Evolutionary conservation across 2,888 invertebrate genomes (phyloP).

Genomic region (Corbicula japonica): DNA sequence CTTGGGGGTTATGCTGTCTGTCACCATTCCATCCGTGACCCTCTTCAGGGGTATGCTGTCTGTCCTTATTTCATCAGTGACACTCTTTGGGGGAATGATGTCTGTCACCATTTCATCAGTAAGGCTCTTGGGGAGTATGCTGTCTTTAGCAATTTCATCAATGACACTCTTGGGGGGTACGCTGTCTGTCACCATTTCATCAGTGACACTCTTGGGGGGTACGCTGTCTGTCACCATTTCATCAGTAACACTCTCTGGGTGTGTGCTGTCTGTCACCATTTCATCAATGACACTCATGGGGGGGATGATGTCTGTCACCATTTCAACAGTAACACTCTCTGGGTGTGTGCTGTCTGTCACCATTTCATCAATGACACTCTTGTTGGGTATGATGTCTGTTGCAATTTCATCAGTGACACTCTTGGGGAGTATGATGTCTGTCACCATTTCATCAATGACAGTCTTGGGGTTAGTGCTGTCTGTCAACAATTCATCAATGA

Average conservation of each 20-base stretch:
- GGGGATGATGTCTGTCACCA: not conserved
- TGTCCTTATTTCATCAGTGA: constrained; percentile 8
- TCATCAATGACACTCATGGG: constrained; percentile 1
- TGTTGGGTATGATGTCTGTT: not conserved
- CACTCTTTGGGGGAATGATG: not conserved
- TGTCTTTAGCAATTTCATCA: constrained; percentile 6
- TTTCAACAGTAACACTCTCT: constrained; percentile 8
- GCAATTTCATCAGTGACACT: constrained; percentile 10
- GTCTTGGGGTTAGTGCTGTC: not conserved
- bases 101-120: constrained; percentile 9
- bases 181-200: constrained; percentile 5
- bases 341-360: not conserved
- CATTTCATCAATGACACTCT: not conserved
- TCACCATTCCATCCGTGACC: constrained; percentile 1
- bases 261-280: constrained; percentile 1
- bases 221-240: constrained; percentile 1
- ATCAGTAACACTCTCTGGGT: constrained; percentile 2
- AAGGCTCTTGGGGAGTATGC: not conserved
- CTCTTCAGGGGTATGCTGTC: not conserved
- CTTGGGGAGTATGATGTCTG: not conserved
- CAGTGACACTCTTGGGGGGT: constrained; percentile 1
- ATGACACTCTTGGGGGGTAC: not conserved
- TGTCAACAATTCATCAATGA: constrained; percentile 7
- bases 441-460: constrained; percentile 3
- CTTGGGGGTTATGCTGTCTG: constrained; percentile 1